Conservation (phyloP, 2,113 vertebrate species). For the Malaclemys terrapin region DNA sequence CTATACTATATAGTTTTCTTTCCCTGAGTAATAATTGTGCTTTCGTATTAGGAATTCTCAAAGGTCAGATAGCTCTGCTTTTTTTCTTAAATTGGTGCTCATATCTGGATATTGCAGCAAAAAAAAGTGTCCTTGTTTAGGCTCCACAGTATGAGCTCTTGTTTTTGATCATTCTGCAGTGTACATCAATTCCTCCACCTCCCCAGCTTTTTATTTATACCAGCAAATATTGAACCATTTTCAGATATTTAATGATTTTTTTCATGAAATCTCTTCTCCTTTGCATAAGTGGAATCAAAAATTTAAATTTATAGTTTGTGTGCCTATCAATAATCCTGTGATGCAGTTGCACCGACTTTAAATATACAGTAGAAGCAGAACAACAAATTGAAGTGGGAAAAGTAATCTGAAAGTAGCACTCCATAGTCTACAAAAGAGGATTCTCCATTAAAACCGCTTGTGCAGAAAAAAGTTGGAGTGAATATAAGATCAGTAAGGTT, state of each 20-base stretch:
- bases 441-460: background rate
- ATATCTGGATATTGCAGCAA: background rate
- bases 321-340: background rate
- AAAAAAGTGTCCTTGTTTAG: background rate
- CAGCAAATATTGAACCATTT: background rate
- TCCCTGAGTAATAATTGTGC: background rate
- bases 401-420: background rate
- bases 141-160: background rate
- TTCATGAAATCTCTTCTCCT: background rate
- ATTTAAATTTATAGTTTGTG: background rate
- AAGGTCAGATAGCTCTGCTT: background rate
- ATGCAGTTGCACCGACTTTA: background rate
- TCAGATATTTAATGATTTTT: background rate
- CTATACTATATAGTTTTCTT: constrained; percentile 14
- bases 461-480: background rate
- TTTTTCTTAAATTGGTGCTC: background rate
- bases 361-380: background rate
- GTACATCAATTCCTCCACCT: background rate
- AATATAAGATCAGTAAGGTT: background rate
- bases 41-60: background rate
- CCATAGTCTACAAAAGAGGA: background rate
- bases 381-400: background rate
- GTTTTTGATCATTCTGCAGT: background rate
- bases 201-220: background rate
- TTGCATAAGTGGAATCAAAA: background rate